Evolutionary conservation across 2,113 vertebrate species (phyloP).

Genomic region (human): GRCh38 chr13:95132501-95133000

Average conservation of each 20-base stretch:
- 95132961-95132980: background rate
- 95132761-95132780: fast-evolving
- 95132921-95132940: too few species aligned
- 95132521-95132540: background rate
- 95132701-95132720: background rate
- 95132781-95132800: background rate
- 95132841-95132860: background rate
- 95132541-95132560: background rate
- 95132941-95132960: background rate
- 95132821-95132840: background rate
- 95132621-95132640: background rate
- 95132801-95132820: background rate
- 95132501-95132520: too few species aligned
- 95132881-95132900: fast-evolving
- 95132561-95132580: background rate
- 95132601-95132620: background rate
- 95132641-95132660: background rate
- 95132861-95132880: background rate
- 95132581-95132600: background rate
- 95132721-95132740: background rate
- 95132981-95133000: background rate
- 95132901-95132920: fast-evolving
- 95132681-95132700: background rate
- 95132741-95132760: background rate
- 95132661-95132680: background rate